Percentiles rank a stretch among this genome's conserved stretches.
phyloP scores from a whole-genome alignment of 2,888 invertebrate species.

The Callyntrura guangdongensis region DNA sequence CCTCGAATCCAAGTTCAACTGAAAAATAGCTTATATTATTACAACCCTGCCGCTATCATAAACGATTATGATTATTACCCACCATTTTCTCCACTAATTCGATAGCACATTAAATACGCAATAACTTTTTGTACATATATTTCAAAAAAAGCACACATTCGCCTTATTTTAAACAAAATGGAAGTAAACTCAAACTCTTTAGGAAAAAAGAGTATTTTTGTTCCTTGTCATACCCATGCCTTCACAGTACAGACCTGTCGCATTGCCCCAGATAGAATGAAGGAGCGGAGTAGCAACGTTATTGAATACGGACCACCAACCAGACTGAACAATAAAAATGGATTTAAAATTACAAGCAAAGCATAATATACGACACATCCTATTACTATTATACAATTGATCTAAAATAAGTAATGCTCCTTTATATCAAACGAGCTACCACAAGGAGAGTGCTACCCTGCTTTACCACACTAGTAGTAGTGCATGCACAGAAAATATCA shows the following conservation, averaged over 20 bases:
- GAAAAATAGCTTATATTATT: not conserved
- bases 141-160: not conserved
- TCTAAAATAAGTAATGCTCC: not conserved
- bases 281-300: not conserved
- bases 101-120: not conserved
- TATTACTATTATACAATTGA: constrained; percentile 16
- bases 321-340: constrained; percentile 18
- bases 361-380: not conserved
- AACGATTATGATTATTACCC: constrained; percentile 33
- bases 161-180: constrained; percentile 34
- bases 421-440: too few species aligned
- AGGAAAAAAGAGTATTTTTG: not conserved
- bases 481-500: not conserved
- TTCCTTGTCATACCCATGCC: not conserved
- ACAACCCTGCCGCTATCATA: not conserved
- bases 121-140: not conserved
- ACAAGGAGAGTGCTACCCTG: too few species aligned
- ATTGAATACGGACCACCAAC: not conserved
- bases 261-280: too few species aligned
- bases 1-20: not conserved
- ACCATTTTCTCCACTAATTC: constrained; percentile 40
- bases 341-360: constrained; percentile 36
- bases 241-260: not conserved
- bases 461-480: too few species aligned
- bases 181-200: not conserved